Conservation (phyloP, 2,888 invertebrate genomes). For the Choreutis nemorana region DNA sequence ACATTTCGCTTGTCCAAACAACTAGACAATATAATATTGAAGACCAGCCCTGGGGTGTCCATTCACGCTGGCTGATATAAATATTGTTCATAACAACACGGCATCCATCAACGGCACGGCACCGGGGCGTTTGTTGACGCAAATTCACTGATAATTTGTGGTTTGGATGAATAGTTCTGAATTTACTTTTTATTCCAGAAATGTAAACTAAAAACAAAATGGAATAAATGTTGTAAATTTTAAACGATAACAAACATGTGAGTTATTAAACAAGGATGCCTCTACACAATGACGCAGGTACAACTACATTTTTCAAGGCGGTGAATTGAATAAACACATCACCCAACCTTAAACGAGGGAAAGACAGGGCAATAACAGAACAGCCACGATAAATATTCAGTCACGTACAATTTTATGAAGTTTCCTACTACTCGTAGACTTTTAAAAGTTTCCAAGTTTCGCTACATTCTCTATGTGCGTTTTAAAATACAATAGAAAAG, state of each 20-base stretch:
- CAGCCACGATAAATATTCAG: conserved; percentile 60
- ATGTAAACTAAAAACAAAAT: too few relatives aligned
- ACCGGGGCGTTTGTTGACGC: conserved; percentile 33
- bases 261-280: too few relatives aligned
- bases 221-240: too few relatives aligned
- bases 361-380: conserved; percentile 61
- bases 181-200: too few relatives aligned
- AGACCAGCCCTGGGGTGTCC: conserved; percentile 31
- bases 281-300: too few relatives aligned
- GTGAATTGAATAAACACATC: conserved; percentile 64
- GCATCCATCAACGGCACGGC: conserved; percentile 29
- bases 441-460: too few relatives aligned
- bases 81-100: conserved; percentile 48
- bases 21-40: conserved; percentile 37
- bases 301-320: conserved; percentile 51
- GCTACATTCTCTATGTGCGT: too few relatives aligned
- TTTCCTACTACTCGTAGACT: too few relatives aligned
- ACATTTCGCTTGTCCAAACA: conserved; percentile 20
- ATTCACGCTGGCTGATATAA: conserved; percentile 17
- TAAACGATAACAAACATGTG: conserved; percentile 29
- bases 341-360: conserved; percentile 53
- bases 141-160: conserved; percentile 24
- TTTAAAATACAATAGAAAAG: too few relatives aligned
- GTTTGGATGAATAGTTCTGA: too few relatives aligned
- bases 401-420: too few relatives aligned